Evolutionary conservation across 2,888 invertebrate species (phyloP).

Genomic region (Machimus rusticus): DNA sequence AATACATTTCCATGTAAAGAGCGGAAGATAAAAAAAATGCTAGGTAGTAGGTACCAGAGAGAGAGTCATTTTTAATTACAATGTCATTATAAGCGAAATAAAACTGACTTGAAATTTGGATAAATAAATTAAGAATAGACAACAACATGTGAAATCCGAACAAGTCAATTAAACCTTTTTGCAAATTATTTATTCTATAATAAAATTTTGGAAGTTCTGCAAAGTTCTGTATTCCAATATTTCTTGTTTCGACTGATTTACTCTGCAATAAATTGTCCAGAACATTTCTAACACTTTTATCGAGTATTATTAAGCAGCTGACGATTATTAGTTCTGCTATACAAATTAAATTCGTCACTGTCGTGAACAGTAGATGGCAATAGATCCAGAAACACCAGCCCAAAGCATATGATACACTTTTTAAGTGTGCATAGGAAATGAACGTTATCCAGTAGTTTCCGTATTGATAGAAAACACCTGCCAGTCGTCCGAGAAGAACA

Average conservation of each 20-base stretch:
- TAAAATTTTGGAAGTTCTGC: background rate
- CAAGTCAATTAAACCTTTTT: background rate
- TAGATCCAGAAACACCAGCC: conserved; percentile 7
- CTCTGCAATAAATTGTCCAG: background rate
- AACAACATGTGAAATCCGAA: background rate
- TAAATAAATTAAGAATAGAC: conserved; percentile 7
- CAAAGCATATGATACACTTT: background rate
- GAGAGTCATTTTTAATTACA: background rate
- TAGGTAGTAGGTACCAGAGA: background rate
- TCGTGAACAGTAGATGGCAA: background rate
- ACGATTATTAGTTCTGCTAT: background rate
- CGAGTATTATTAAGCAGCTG: background rate
- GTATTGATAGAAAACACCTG: conserved; percentile 3
- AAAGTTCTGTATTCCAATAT: background rate
- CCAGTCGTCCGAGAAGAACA: background rate
- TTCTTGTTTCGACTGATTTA: background rate
- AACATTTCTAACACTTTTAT: background rate
- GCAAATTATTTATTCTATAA: background rate
- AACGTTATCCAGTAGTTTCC: background rate
- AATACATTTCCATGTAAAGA: conserved; percentile 1
- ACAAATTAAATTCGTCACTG: background rate
- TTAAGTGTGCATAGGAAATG: background rate
- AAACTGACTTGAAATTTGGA: conserved; percentile 7
- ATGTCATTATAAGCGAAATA: background rate
- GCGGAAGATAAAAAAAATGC: background rate